phyloP scores from a whole-genome alignment of 1,140 invertebrate genomes.

The Calliphora vicina region DNA sequence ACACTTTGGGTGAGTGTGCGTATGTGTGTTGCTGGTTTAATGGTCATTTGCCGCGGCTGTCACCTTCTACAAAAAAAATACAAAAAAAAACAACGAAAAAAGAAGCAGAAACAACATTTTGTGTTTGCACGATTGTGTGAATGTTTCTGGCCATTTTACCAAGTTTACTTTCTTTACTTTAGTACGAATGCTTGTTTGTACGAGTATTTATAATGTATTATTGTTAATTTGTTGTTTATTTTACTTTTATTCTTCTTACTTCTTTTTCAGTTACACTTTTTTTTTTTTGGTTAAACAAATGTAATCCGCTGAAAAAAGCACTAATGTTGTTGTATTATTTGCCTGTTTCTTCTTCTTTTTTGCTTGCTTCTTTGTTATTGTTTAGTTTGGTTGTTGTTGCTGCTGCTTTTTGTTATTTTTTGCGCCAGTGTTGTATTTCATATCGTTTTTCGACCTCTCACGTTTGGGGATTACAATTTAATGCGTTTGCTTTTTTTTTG shows the following conservation, averaged over 20 bases:
- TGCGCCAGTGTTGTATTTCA: neutral
- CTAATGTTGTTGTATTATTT: neutral
- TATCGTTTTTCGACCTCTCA: conserved; percentile 15
- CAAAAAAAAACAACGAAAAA: neutral
- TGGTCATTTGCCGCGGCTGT: conserved; percentile 2
- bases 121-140: no score
- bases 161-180: conserved; percentile 14
- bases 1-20: neutral
- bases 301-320: neutral
- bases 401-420: neutral
- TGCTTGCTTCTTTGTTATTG: neutral
- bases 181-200: neutral
- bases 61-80: neutral
- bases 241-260: neutral
- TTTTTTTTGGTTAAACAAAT: no score
- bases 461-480: conserved; percentile 5
- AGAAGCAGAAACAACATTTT: no score
- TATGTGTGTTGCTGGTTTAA: neutral
- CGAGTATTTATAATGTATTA: neutral
- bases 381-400: neutral
- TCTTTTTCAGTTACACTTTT: neutral
- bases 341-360: neutral
- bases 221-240: neutral
- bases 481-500: neutral
- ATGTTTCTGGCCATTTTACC: no score